Base-by-base conservation (phyloP, 1,140 invertebrate genomes). In the Bathynomus jamesi region DNA sequence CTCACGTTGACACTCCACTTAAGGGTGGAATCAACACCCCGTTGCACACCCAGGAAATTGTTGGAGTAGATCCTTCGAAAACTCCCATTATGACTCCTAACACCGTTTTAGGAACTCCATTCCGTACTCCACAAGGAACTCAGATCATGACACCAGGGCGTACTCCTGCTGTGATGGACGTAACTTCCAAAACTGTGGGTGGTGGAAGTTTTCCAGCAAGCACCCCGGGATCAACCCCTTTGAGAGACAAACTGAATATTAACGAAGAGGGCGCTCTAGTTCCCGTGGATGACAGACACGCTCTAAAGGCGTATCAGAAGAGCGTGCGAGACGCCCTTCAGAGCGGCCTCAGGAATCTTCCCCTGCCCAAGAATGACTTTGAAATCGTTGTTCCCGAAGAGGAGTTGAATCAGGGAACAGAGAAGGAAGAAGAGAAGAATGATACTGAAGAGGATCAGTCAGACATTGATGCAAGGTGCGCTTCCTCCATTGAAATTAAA, bases 321-420 rank as follows among this genome's bases (percentile, higher is more conserved):
- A 69, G 64, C 27, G 67, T 76, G 28, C 65, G 72, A 28, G 69
- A 64, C n/a, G 64, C 62, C 61, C 84, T 99, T 10, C 86, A 87
- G 61, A 86, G 87, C 69, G 90, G 90, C 1, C 82, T 99, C 13
- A 88, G 88, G 31, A 83, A 88, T 10, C 83, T 99, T 69, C 98
- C 97, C 4, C 81, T 87, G 28, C 97, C 98, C 0, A 90, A 91
- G 72, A 99, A 99, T 82, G 96, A 99, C 83, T 99, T 96, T 83
- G 96, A 99, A 83, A 97, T 99, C 80, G 95, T 99, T 60, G 90
- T 98, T 10, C 94, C 95, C 0, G 93, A 96, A 73, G 87, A 91
- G 46, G 92, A 95, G 77, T 84, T 86, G 28, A 85, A 85, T 13
- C 86, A 81, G 13, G 77, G 70, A 17, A 84, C 84, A 3, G 83